Evolutionary conservation across 92 coral and sea anemone genomes (phyloP), one percentile per base, ranked within the genome.

Genomic region (Galaxea fascicularis): DNA sequence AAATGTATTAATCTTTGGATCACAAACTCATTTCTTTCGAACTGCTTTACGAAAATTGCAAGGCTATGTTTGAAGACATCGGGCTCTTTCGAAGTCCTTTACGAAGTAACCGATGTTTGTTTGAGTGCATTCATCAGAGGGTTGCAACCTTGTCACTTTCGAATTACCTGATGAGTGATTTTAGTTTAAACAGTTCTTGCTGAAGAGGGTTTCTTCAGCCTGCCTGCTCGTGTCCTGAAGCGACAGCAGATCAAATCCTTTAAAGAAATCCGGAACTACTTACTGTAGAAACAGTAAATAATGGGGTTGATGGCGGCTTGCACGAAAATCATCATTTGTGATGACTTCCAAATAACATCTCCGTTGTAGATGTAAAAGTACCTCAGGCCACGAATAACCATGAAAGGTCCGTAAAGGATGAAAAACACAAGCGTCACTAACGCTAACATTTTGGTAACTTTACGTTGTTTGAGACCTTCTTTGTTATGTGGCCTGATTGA

Each of bases 231-330:
- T n/a, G 62, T 83, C 21, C 56, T 65, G 85, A 88, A 91, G 45
- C 76, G 81, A 63, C 98, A 94, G 35, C 77, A 53, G 45, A 94
- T 26, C 67, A 92, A 85, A 51, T 92, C 91, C 49, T 84, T 89
- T 68, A 80, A 92, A 5, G 94, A 91, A 35, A 75, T 73, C 21
- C 93, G 87, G 52, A 94, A 92, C 88, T 89, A 88, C 65, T 93
- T 88, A 75, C 95, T 93, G 72, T 85, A 94, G 53, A 94, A 94
- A 41, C 98, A 94, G 51, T 94, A 94, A 47, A 94, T 90, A 29
- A 94, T 83, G 1, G 98, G 98, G n/a, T 94, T 94, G 7, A 92
- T 86, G 0, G 93, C 95, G 4, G 98, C 93, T 53, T 94, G 98
- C 9, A 93, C 88, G 76, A 94, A 94, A 29, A 94, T 92, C 74